These are phyloP conservation scores for Drosophila flavopinicola DNA, from an alignment of 2,888 invertebrate species.

Conservation along the genomic window DNA sequence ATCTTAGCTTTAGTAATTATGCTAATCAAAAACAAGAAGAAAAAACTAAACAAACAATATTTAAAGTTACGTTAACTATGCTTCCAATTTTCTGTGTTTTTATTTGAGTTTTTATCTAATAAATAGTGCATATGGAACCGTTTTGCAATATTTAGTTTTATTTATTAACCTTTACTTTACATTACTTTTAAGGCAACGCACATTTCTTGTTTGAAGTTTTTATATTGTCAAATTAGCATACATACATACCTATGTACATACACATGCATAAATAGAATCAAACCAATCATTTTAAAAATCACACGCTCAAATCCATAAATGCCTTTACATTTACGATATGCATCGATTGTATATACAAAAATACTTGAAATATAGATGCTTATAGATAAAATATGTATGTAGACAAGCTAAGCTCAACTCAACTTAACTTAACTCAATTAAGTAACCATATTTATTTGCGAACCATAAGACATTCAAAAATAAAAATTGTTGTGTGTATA, in stretches of 20 bases:
- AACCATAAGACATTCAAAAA: neutral
- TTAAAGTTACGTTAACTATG: slow-evolving; percentile 47
- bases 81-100: slow-evolving; percentile 67
- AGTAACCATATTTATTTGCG: neutral
- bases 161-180: slow-evolving; percentile 42
- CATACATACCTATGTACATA: slow-evolving; percentile 5
- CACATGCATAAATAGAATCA: neutral
- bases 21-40: slow-evolving; percentile 33
- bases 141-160: slow-evolving; percentile 62
- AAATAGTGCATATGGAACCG: slow-evolving; percentile 34
- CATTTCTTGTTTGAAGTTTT: slow-evolving; percentile 3
- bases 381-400: slow-evolving; percentile 11
- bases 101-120: slow-evolving; percentile 32
- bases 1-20: slow-evolving; percentile 38
- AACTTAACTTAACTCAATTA: neutral
- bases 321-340: slow-evolving; percentile 3
- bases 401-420: neutral
- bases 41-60: neutral
- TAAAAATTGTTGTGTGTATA: neutral
- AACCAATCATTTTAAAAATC: neutral
- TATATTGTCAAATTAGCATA: neutral
- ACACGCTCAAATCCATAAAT: neutral
- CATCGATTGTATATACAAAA: neutral
- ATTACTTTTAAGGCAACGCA: slow-evolving; percentile 22
- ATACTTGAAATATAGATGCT: too few species aligned